These are phyloP conservation scores for Chaenocephalus aceratus DNA, from an alignment of 2,113 vertebrate species.

Conservation along the genomic window DNA sequence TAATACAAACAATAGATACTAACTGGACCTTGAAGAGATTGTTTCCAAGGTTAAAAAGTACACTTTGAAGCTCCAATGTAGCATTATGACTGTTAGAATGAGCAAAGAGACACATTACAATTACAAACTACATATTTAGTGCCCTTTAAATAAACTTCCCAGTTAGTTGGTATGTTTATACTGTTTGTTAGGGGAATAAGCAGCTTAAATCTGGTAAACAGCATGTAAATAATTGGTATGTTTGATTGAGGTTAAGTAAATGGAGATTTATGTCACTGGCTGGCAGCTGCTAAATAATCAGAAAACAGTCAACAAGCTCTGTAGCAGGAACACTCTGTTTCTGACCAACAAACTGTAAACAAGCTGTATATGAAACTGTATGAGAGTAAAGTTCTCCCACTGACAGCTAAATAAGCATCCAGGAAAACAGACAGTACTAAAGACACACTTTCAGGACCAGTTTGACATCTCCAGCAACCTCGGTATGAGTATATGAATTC, in stretches of 20 bases:
- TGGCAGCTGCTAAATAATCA: constrained; percentile 36
- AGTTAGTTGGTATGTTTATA: not conserved
- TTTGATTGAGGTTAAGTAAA: constrained; percentile 31
- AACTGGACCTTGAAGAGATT: not conserved
- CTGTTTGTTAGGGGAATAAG: not conserved
- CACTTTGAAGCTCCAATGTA: not conserved
- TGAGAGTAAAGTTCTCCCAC: constrained; percentile 38
- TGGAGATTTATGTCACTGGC: constrained; percentile 19
- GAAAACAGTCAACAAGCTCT: constrained; percentile 17
- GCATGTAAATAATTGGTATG: constrained; percentile 34
- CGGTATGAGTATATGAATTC: constrained; percentile 58
- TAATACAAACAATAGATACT: not conserved
- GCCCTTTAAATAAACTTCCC: not conserved
- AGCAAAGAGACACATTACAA: not conserved
- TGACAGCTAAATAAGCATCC: constrained; percentile 72
- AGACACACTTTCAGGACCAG: constrained; percentile 59
- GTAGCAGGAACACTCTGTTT: constrained; percentile 25
- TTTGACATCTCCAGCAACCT: constrained; percentile 65
- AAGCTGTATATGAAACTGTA: constrained; percentile 28
- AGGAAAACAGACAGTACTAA: constrained; percentile 63
- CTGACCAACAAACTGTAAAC: constrained; percentile 51
- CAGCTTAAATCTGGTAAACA: constrained; percentile 20
- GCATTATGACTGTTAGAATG: not conserved
- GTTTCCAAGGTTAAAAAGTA: not conserved
- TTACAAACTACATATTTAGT: not conserved